Evolutionary conservation across 2,888 invertebrate species (phyloP), one percentile per base, ranked within the genome.

Genomic region (Pachliopta kotzebuea): DNA sequence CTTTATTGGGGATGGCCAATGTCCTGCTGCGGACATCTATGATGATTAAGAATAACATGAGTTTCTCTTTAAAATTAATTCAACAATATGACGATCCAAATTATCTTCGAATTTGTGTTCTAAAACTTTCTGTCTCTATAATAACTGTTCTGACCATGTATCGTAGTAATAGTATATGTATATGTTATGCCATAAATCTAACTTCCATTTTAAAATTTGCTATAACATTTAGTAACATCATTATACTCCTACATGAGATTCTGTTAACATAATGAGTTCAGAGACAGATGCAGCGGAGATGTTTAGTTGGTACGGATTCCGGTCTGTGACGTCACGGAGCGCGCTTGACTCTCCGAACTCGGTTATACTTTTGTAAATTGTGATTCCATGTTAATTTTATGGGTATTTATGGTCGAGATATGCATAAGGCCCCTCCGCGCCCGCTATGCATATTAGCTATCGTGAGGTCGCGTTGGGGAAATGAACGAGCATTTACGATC

Each of bases 301-400:
- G 42, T 45, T 56, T 54, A 17, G 31, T 42, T 21, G 31, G 31
- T 58, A 55, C 56, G 58, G 62, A 66, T 63, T 60, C 31, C 54
- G 56, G 23, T 53, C 53, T 59, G 56, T 21, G 53, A 61, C 54
- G 53, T 60, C 56, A 55, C 20, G 29, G 23, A 62, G 55, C 64
- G 67, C 29, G 53, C 62, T 61, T 56, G 52, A 57, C 60, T 62
- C 50, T 53, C 53, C 60, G 61, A 62, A 65, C 59, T 65, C 55
- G 54, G 64, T 66, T 66, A 59, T 59, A 60, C 61, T 62, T 68
- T 69, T 67, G 71, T 71, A 81, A 84, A 85, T 84, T 79, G 83
- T 83, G 75, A 81, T 83, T 80, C 77, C 78, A 85, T 85, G 84
- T 83, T 80, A 83, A 85, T 85, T 84, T 84, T 82, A 84, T 81